Percentiles rank a stretch among this genome's conserved stretches.
phyloP scores from a whole-genome alignment of 64 coral and sea anemone species.

The Pocillopora verrucosa region DNA sequence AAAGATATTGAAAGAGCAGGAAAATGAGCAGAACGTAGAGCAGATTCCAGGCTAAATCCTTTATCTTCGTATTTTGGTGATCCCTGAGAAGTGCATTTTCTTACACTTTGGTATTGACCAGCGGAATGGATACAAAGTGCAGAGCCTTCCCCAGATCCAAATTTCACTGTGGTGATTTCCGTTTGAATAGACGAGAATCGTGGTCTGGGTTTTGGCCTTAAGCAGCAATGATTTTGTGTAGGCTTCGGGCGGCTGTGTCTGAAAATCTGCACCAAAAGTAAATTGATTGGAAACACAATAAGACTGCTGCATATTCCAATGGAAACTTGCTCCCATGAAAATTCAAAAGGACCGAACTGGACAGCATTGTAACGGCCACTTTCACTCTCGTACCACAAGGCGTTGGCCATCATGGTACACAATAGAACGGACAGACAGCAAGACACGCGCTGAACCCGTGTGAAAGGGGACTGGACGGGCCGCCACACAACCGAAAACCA shows the following conservation, averaged over 20 bases:
- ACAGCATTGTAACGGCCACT: constrained; percentile 51
- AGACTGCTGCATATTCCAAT: constrained; percentile 93
- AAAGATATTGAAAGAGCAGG: background rate
- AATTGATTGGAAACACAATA: constrained; percentile 89
- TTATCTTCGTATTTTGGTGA: background rate
- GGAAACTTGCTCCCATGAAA: constrained; percentile 92
- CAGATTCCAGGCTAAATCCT: background rate
- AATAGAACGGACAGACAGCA: constrained; percentile 95
- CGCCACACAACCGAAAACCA: constrained; percentile 95
- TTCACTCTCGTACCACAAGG: constrained; percentile 91
- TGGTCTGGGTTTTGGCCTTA: background rate
- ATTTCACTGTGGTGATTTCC: constrained; percentile 3
- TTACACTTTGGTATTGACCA: background rate
- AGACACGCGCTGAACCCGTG: constrained; percentile 85
- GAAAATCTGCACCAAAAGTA: constrained; percentile 90
- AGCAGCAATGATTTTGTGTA: background rate
- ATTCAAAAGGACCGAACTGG: constrained; percentile 68
- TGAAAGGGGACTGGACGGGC: constrained; percentile 68
- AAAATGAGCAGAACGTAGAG: constrained; percentile 1
- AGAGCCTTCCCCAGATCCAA: background rate
- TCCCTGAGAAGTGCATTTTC: background rate
- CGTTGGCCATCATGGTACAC: constrained; percentile 99
- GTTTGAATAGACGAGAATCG: background rate
- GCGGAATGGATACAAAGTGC: background rate
- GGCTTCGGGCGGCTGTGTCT: constrained; percentile 58